phyloP scores from a whole-genome alignment of 2,888 invertebrate species.

The Podabrus alpinus region DNA sequence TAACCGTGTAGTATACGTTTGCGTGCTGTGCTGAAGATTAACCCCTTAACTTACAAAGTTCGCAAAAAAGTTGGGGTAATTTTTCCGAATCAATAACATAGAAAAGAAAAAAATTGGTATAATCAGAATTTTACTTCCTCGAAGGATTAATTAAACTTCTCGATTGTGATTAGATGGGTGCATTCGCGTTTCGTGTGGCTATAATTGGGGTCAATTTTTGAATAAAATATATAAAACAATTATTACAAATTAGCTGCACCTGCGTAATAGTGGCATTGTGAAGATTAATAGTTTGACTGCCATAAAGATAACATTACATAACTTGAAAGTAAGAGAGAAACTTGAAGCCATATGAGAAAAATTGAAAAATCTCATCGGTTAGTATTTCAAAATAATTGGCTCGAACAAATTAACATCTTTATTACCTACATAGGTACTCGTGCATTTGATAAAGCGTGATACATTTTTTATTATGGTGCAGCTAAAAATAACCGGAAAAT shows the following conservation, averaged over 20 bases:
- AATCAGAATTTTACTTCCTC: not conserved
- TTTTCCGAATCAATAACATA: constrained; percentile 1
- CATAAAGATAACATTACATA: not conserved
- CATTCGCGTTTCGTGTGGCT: not conserved
- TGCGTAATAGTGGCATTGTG: not conserved
- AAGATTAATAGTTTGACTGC: not conserved
- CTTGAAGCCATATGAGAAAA: not conserved
- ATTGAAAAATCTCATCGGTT: not conserved
- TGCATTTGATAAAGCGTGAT: not conserved
- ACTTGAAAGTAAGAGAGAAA: not conserved
- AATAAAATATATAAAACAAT: not conserved
- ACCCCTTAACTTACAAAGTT: not conserved
- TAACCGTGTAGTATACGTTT: not conserved
- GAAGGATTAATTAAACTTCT: not conserved
- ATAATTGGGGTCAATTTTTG: not conserved
- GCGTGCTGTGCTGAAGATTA: not conserved
- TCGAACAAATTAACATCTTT: not conserved
- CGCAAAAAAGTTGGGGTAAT: not conserved
- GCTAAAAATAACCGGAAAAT: constrained; percentile 31
- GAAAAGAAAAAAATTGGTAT: not conserved
- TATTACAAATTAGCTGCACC: not conserved
- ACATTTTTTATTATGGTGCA: not conserved
- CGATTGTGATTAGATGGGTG: not conserved
- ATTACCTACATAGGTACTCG: not conserved
- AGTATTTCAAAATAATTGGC: not conserved